A percentile compares a stretch with the other conserved stretches of the same genome.
Evolutionary conservation across 92 coral and sea anemone species (phyloP).

Genomic region (Pocillopora meandrina): DNA sequence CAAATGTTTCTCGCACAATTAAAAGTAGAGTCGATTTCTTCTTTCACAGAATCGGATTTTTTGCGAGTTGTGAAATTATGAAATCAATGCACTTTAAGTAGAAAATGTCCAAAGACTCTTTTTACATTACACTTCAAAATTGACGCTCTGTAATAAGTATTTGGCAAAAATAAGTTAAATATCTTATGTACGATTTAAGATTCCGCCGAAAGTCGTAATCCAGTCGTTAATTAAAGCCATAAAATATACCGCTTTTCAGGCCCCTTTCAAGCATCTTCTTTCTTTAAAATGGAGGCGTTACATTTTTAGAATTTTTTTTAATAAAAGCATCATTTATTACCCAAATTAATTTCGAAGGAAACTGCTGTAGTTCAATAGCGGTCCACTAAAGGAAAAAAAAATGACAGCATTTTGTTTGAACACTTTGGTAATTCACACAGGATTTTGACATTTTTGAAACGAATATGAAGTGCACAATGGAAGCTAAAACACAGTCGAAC

Average conservation of each 20-base stretch:
- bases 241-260: neutral
- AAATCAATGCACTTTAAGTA: neutral
- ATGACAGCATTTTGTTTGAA: neutral
- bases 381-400: neutral
- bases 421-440: conserved; percentile 1
- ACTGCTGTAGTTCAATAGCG: conserved; percentile 21
- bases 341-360: conserved; percentile 4
- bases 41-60: neutral
- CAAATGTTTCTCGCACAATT: conserved; percentile 6
- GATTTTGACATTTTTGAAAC: neutral
- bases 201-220: conserved; percentile 7
- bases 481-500: neutral
- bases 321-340: neutral
- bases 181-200: neutral
- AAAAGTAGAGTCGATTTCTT: neutral
- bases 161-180: neutral
- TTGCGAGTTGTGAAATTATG: neutral
- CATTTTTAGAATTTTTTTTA: neutral
- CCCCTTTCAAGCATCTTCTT: neutral
- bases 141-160: neutral
- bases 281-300: conserved; percentile 9
- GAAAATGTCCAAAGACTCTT: neutral
- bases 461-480: neutral
- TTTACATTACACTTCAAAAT: neutral
- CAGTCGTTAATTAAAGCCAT: neutral